Conservation (phyloP, 2,797 vertebrate genomes). For the Tolypeutes matacus region DNA sequence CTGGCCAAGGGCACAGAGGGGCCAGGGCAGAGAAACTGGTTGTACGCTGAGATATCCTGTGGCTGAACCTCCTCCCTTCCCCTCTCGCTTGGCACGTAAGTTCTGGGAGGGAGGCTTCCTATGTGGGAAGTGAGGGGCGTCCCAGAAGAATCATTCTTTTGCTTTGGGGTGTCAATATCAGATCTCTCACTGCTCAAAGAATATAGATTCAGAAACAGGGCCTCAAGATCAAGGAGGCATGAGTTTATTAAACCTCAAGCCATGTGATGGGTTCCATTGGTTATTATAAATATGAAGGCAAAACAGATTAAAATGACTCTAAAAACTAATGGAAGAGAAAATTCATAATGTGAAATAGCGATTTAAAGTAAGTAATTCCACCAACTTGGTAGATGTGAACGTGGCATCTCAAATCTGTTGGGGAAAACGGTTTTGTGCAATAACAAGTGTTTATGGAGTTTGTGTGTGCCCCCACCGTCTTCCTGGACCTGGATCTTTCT, state of each 20-base stretch:
- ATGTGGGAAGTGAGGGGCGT: not conserved
- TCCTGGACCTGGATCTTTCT: not conserved
- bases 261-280: no score
- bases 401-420: not conserved
- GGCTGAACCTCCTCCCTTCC: not conserved
- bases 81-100: not conserved
- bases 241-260: not conserved
- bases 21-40: not conserved
- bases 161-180: not conserved
- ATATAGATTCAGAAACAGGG: no score
- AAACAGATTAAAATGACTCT: not conserved
- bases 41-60: no score
- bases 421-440: not conserved
- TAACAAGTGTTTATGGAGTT: not conserved
- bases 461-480: fast-evolving
- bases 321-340: not conserved
- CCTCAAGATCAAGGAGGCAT: no score
- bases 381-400: no score
- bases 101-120: not conserved
- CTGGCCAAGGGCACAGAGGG: not conserved
- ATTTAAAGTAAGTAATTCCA: not conserved
- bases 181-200: not conserved
- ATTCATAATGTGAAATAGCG: not conserved
- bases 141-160: not conserved
- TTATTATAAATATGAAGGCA: not conserved